A percentile compares a stretch with the other conserved stretches of the same genome.
Conservation (phyloP, 2,113 vertebrate species). For the Megaceryle torquata region DNA sequence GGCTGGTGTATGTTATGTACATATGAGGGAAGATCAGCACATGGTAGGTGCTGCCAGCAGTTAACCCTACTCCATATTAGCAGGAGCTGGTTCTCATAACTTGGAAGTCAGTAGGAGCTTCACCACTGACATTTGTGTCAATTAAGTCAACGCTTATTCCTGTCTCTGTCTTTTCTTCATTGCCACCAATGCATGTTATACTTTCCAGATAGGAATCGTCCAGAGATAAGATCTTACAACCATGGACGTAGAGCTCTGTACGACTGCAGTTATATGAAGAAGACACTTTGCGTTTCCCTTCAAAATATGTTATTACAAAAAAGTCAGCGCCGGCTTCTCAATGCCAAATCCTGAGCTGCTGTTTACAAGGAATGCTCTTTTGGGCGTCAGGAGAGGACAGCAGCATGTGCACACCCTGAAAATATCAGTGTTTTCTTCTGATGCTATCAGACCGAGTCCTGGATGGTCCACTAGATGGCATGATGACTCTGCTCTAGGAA, state of each 20-base stretch:
- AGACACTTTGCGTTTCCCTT: not conserved
- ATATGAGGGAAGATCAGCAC: not conserved
- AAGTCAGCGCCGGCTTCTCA: not conserved
- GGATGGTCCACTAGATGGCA: constrained; percentile 9
- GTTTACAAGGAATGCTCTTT: not conserved
- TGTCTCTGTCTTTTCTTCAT: not conserved
- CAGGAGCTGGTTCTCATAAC: not conserved
- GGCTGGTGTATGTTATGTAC: not conserved
- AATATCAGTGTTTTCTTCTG: not conserved
- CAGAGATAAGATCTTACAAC: not conserved
- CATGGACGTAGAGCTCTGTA: not conserved
- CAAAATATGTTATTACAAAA: not conserved
- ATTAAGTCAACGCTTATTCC: not conserved
- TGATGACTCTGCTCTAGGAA: not conserved
- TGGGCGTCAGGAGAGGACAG: not conserved
- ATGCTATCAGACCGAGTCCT: not conserved
- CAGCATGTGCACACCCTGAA: not conserved
- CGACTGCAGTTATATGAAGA: not conserved
- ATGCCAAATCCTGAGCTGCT: not conserved
- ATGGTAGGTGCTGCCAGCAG: not conserved
- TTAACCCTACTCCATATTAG: not conserved
- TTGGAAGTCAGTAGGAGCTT: not conserved
- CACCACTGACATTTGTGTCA: not conserved
- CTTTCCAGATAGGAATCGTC: not conserved
- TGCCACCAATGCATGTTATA: not conserved